Conservation (phyloP, 1,140 invertebrate genomes). For the Laodelphax striatellus region DNA sequence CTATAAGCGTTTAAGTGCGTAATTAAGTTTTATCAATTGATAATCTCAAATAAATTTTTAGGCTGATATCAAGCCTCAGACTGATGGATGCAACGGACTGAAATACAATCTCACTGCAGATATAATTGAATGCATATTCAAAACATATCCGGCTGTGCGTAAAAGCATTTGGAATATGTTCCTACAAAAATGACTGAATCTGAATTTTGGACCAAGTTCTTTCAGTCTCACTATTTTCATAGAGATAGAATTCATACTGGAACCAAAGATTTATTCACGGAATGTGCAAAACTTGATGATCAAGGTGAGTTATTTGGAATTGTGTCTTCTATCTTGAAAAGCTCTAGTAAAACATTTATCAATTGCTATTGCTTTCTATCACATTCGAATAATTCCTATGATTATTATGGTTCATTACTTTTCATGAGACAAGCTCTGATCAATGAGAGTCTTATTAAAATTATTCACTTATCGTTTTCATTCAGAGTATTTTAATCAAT, state of each 20-base stretch:
- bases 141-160: slow-evolving; percentile 97
- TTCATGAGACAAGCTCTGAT: too few species aligned
- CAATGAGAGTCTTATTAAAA: slow-evolving; percentile 20
- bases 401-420: too few species aligned
- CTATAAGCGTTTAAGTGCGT: too few species aligned
- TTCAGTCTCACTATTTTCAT: slow-evolving; percentile 99
- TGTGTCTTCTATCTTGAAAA: too few species aligned
- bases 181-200: slow-evolving; percentile 89
- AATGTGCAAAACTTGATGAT: slow-evolving; percentile 94
- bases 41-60: slow-evolving; percentile 20
- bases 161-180: slow-evolving; percentile 95
- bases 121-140: slow-evolving; percentile 96
- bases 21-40: too few species aligned
- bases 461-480: neutral
- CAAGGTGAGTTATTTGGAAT: slow-evolving; percentile 37
- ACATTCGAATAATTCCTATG: too few species aligned
- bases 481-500: too few species aligned
- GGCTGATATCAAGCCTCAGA: slow-evolving; percentile 93
- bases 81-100: slow-evolving; percentile 92
- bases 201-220: slow-evolving; percentile 99
- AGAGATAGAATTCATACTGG: slow-evolving; percentile 81
- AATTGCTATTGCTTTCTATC: too few species aligned
- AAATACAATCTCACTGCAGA: slow-evolving; percentile 96
- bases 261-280: slow-evolving; percentile 83
- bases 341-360: too few species aligned